Evolutionary conservation across 2,113 vertebrate species (phyloP).

Genomic region (Tretioscincus oriximinensis): DNA sequence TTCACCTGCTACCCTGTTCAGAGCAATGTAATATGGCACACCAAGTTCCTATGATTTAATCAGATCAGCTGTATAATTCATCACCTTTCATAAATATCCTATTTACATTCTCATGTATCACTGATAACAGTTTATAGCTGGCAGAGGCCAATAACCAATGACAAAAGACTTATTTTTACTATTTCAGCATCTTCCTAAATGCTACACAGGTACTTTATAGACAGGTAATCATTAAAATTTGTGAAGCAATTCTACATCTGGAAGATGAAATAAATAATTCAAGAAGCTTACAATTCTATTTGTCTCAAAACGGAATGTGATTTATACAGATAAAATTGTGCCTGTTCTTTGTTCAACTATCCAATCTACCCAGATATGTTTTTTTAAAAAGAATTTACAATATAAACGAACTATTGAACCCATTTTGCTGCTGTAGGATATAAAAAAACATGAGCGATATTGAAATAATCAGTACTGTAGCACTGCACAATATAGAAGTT

Average conservation of each 20-base stretch:
- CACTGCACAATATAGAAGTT: too few relatives aligned
- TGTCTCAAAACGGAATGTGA: neutral
- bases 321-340: constrained; percentile 6
- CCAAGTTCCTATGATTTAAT: neutral
- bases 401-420: too few relatives aligned
- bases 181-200: neutral
- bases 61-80: neutral
- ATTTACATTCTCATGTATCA: neutral
- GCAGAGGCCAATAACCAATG: neutral
- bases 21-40: neutral
- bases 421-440: neutral
- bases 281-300: neutral
- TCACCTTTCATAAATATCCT: constrained; percentile 5
- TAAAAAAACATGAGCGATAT: neutral
- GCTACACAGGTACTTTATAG: neutral
- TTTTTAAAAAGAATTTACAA: too few relatives aligned
- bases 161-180: fast-evolving
- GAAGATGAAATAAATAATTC: constrained; percentile 22
- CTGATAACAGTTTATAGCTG: neutral
- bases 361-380: neutral
- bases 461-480: constrained; percentile 7
- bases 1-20: neutral
- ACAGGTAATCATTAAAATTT: constrained; percentile 6
- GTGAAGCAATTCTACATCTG: neutral
- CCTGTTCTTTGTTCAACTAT: constrained; percentile 2